A percentile compares a stretch with the other conserved stretches of the same genome.
These are phyloP conservation scores for Thaleichthys pacificus DNA, from an alignment of 2,797 vertebrate species.

Conservation along the genomic window DNA sequence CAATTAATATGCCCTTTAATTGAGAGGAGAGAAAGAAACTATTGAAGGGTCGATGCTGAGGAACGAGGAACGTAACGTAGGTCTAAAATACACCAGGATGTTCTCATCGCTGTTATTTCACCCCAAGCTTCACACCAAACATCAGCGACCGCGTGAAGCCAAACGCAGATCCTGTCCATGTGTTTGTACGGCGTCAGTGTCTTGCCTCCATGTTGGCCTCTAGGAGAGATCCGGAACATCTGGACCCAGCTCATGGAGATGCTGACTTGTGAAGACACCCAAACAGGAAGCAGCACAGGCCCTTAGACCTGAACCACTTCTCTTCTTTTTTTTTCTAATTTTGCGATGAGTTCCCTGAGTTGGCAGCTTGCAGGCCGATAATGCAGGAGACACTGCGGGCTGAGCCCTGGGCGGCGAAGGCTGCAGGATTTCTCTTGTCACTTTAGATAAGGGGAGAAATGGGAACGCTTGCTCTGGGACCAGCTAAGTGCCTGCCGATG, in stretches of 20 bases:
- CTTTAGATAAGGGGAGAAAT: constrained; percentile 75
- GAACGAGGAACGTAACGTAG: constrained; percentile 10
- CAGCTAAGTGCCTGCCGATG: constrained; percentile 69
- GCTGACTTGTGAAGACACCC: background rate
- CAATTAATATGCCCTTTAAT: constrained; percentile 66
- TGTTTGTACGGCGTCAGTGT: too few species aligned
- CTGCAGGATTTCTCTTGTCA: constrained; percentile 59
- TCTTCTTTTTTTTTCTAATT: background rate
- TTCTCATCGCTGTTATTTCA: constrained; percentile 37
- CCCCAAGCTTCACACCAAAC: background rate
- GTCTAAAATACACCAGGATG: constrained; percentile 40
- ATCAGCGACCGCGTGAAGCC: too few species aligned
- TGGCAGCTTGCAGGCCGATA: too few species aligned
- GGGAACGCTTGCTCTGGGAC: constrained; percentile 68
- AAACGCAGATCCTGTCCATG: too few species aligned
- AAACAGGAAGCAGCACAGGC: background rate
- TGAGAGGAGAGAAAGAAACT: constrained; percentile 41
- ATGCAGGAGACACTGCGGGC: too few species aligned
- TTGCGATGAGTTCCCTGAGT: background rate
- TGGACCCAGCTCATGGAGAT: too few species aligned
- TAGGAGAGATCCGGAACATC: constrained; percentile 24
- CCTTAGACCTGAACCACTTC: background rate
- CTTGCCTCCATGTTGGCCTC: constrained; percentile 22
- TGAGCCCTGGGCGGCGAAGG: constrained; percentile 60
- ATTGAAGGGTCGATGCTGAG: constrained; percentile 34